Evolutionary conservation across 2,797 vertebrate species (phyloP).

Genomic region (Notoglanidium macrostoma): DNA sequence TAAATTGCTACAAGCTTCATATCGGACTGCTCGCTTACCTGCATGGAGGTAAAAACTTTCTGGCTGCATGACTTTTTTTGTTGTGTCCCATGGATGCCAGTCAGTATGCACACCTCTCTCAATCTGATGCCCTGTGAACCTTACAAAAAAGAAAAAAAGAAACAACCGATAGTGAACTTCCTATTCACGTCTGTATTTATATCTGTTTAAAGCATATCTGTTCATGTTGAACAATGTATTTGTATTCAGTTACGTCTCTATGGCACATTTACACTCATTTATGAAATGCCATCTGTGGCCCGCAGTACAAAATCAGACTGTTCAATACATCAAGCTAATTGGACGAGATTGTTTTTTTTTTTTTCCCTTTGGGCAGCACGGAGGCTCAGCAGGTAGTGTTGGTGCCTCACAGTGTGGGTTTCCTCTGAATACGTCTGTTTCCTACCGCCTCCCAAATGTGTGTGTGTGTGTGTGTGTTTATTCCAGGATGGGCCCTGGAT

Average conservation of each 20-base stretch:
- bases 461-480: neutral
- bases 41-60: neutral
- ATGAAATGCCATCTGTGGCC: neutral
- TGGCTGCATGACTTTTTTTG: neutral
- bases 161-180: neutral
- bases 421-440: neutral
- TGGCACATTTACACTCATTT: neutral
- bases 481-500: neutral
- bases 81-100: neutral
- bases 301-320: neutral
- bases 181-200: neutral
- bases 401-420: neutral
- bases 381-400: neutral
- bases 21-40: neutral
- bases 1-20: neutral
- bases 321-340: conserved; percentile 16
- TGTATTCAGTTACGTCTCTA: neutral
- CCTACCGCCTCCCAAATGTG: no score
- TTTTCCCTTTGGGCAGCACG: neutral
- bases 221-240: neutral
- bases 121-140: neutral
- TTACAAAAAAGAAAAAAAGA: neutral
- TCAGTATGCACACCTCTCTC: neutral
- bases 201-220: neutral
- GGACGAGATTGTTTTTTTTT: neutral